Conservation (phyloP, 2,113 vertebrate species). For the Aptenodytes forsteri region DNA sequence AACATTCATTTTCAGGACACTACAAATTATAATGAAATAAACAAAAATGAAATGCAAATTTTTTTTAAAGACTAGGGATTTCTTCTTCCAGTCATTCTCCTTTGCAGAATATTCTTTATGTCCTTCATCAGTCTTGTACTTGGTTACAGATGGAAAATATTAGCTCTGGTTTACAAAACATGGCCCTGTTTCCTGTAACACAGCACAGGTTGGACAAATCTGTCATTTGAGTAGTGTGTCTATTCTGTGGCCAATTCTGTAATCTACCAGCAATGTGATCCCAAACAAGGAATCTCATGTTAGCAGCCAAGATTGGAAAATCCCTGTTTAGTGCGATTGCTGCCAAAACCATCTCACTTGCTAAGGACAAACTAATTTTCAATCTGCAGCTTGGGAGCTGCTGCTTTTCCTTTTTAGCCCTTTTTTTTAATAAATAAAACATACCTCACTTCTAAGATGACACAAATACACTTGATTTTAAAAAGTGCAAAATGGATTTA, state of each 20-base stretch:
- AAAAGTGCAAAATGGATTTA: neutral
- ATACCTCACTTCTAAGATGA: neutral
- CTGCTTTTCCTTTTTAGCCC: neutral
- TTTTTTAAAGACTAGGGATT: neutral
- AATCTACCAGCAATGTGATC: constrained; percentile 85
- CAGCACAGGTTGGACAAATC: constrained; percentile 84
- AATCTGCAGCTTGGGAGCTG: neutral
- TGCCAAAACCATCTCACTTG: constrained; percentile 70
- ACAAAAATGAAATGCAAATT: neutral
- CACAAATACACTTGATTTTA: neutral
- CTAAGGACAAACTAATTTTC: constrained; percentile 60
- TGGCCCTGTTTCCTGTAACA: constrained; percentile 70
- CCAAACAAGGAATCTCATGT: constrained; percentile 74
- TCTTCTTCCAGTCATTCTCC: neutral
- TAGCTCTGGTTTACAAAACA: constrained; percentile 84
- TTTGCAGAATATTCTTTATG: constrained; percentile 68
- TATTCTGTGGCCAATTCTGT: constrained; percentile 79
- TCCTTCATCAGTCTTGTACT: constrained; percentile 79
- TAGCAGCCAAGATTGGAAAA: constrained; percentile 78
- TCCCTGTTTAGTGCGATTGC: constrained; percentile 66
- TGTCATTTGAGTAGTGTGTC: constrained; percentile 82
- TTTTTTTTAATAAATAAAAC: neutral
- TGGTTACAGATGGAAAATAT: constrained; percentile 84
- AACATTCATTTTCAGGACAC: neutral
- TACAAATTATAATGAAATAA: neutral